Conservation (phyloP, 2,888 invertebrate species). For the Erynnis tages region DNA sequence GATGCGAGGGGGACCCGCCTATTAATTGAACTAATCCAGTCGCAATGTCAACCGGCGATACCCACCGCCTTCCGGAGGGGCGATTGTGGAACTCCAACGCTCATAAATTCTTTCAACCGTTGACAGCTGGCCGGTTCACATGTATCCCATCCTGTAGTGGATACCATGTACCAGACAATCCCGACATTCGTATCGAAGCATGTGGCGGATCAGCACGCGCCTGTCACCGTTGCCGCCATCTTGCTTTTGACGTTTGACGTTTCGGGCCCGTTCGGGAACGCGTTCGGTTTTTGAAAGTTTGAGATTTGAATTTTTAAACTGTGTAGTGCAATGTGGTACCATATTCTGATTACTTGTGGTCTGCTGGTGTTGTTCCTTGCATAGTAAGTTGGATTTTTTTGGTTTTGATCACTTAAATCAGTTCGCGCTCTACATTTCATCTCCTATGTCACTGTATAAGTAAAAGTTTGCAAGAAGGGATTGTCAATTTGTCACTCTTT, state of each 20-base stretch:
- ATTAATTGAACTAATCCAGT: conserved; percentile 35
- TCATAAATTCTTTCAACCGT: conserved; percentile 77
- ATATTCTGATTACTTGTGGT: conserved; percentile 36
- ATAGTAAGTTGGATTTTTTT: conserved; percentile 38
- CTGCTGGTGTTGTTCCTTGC: conserved; percentile 44
- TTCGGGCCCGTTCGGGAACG: conserved; percentile 36
- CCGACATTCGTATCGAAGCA: conserved; percentile 61
- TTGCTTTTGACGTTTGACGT: conserved; percentile 46
- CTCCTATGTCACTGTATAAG: no score
- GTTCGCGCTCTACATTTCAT: no score
- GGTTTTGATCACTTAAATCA: no score
- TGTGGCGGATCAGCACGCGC: conserved; percentile 61
- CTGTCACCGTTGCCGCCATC: conserved; percentile 48
- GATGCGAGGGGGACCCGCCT: conserved; percentile 25
- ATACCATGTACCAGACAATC: conserved; percentile 43
- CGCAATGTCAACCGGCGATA: conserved; percentile 43
- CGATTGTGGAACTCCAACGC: conserved; percentile 44
- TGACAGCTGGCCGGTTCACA: conserved; percentile 72
- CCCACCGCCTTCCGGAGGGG: conserved; percentile 63
- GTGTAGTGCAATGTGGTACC: conserved; percentile 33
- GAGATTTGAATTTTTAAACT: conserved; percentile 28
- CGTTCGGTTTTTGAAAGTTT: conserved; percentile 35
- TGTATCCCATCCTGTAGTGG: conserved; percentile 55
- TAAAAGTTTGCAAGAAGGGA: no score
- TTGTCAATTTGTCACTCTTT: no score